Conservation (phyloP, 2,113 vertebrate species). For the Semnopithecus entellus region DNA sequence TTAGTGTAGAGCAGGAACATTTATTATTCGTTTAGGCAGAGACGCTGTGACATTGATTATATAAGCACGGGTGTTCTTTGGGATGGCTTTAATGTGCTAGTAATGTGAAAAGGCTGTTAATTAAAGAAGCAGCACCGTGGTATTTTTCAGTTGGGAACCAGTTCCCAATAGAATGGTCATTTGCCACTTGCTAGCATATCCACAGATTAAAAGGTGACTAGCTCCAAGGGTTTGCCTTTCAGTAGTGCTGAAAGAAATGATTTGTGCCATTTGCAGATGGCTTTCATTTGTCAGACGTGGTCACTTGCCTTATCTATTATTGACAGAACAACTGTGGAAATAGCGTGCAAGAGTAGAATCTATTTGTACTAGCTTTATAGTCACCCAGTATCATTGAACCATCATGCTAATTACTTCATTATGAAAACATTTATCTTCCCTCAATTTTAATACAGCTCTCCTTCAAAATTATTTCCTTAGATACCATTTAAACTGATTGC, state of each 20-base stretch:
- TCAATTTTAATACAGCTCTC: conserved; percentile 65
- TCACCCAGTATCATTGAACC: conserved; percentile 55
- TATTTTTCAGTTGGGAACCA: conserved; percentile 81
- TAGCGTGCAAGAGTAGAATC: conserved; percentile 55
- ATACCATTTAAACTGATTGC: conserved; percentile 53
- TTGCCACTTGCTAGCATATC: conserved; percentile 84
- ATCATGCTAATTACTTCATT: conserved; percentile 73
- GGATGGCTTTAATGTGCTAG: conserved; percentile 79
- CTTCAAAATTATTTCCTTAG: conserved; percentile 62
- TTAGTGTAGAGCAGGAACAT: conserved; percentile 76
- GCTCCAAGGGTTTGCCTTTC: conserved; percentile 77
- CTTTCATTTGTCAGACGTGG: conserved; percentile 69
- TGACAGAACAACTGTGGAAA: conserved; percentile 58
- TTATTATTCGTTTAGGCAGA: conserved; percentile 80
- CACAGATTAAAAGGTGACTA: conserved; percentile 80
- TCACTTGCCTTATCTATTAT: conserved; percentile 60
- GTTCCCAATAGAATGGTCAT: conserved; percentile 82
- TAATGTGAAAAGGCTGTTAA: conserved; percentile 85
- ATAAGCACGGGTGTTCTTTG: conserved; percentile 74
- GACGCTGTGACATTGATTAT: conserved; percentile 76
- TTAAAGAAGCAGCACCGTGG: conserved; percentile 82
- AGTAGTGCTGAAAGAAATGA: conserved; percentile 58
- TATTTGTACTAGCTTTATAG: conserved; percentile 49
- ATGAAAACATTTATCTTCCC: conserved; percentile 63
- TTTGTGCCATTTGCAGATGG: conserved; percentile 76